phyloP scores from a whole-genome alignment of 1,140 invertebrate species.

The Drosophila sucinea region DNA sequence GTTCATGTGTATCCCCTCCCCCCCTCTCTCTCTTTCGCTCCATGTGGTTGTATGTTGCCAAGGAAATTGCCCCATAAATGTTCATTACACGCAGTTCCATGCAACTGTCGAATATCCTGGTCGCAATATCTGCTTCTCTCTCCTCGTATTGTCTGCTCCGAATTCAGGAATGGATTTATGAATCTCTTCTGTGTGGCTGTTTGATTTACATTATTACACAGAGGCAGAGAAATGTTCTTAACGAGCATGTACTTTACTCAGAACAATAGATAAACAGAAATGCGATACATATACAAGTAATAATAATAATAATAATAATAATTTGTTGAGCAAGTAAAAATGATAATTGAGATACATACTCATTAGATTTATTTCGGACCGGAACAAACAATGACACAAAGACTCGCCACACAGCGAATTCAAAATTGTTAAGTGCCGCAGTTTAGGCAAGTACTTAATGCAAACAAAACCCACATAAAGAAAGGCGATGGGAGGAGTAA shows the following conservation, averaged over 20 bases:
- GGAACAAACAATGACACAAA: slow-evolving; percentile 38
- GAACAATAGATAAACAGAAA: slow-evolving; percentile 3
- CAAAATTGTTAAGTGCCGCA: slow-evolving; percentile 76
- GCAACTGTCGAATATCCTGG: slow-evolving; percentile 55
- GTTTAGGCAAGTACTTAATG: slow-evolving; percentile 72
- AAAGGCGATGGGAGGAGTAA: slow-evolving; percentile 4
- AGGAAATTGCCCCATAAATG: slow-evolving; percentile 81
- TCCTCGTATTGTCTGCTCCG: slow-evolving; percentile 8
- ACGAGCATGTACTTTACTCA: slow-evolving; percentile 3
- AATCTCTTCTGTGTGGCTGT: slow-evolving; percentile 20
- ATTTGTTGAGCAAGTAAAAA: slow-evolving; percentile 12
- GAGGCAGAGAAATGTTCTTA: neutral
- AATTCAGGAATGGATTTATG: slow-evolving; percentile 39
- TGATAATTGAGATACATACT: slow-evolving; percentile 12
- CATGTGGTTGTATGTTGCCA: slow-evolving; percentile 50
- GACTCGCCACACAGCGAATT: slow-evolving; percentile 37
- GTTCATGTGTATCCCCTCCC: slow-evolving; percentile 26
- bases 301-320: slow-evolving; percentile 2
- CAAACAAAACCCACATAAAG: slow-evolving; percentile 52
- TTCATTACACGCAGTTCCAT: slow-evolving; percentile 71
- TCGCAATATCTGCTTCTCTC: no score
- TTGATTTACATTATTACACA: slow-evolving; percentile 17
- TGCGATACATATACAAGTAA: neutral
- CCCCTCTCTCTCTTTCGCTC: slow-evolving; percentile 9
- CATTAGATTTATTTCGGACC: slow-evolving; percentile 28